These are phyloP conservation scores for Pachyramphus minor DNA, from an alignment of 2,113 vertebrate genomes.

Conservation along the genomic window DNA sequence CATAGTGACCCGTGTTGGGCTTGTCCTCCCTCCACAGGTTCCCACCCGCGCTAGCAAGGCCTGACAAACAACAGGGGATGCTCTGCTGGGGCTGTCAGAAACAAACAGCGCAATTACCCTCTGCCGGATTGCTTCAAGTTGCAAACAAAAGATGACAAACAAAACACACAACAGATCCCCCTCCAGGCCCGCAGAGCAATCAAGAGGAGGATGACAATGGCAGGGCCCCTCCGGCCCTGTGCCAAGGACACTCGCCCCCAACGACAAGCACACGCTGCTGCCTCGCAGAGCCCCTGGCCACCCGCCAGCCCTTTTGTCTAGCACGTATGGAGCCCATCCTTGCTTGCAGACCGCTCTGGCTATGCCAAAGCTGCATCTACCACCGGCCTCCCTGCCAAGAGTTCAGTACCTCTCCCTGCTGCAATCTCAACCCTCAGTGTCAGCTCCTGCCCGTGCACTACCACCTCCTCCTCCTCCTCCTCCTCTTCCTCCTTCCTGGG, in stretches of 20 bases:
- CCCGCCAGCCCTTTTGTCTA: conserved; percentile 51
- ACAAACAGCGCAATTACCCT: conserved; percentile 15
- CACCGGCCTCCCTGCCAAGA: not conserved
- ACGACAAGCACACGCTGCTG: conserved; percentile 33
- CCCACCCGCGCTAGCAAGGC: not conserved
- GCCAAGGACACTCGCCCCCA: conserved; percentile 49
- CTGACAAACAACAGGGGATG: conserved; percentile 40
- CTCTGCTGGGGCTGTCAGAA: conserved; percentile 9
- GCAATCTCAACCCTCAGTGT: not conserved
- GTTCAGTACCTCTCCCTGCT: not conserved
- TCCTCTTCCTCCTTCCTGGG: not conserved
- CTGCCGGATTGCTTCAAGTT: conserved; percentile 31
- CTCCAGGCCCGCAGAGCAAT: not conserved
- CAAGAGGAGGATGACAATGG: conserved; percentile 45
- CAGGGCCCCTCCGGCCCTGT: not conserved
- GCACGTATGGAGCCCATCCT: conserved; percentile 30
- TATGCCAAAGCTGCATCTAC: conserved; percentile 1
- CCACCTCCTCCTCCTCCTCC: not conserved
- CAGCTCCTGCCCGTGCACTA: not conserved
- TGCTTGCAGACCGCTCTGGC: not conserved
- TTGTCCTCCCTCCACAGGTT: not conserved
- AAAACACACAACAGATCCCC: conserved; percentile 49
- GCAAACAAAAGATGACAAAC: conserved; percentile 58
- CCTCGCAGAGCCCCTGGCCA: conserved; percentile 1
- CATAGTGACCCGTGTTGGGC: not conserved